Evolutionary conservation across 2,888 invertebrate genomes (phyloP), one percentile per base, ranked within the genome.

Genomic region (Campaea margaritaria): DNA sequence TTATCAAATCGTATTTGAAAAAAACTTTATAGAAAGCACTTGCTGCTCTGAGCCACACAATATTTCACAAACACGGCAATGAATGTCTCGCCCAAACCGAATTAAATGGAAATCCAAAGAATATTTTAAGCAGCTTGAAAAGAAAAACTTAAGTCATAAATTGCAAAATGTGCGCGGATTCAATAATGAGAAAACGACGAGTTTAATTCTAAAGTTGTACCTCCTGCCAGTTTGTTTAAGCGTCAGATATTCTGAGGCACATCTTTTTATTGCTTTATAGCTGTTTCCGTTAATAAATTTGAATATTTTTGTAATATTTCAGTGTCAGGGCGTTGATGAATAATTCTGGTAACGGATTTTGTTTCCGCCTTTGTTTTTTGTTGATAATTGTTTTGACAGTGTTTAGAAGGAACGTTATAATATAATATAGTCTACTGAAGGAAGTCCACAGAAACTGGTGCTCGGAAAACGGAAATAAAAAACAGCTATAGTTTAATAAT

Each of bases 101-200:
- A 39, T 14, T 5, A 13, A 39, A 13, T 39, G 7, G 49, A 44
- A 56, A 49, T 43, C 49, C 44, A 11, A 39, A 41, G 53, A 49
- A 49, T 31, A 5, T 15, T 31, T 31, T 21, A 46, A 60, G 42
- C 47, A 51, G 11, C 16, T 48, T 13, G 38, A 21, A 44, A 38
- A 43, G 13, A 16, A 36, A 43, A 56, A 61, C 48, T 51, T 48
- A 14, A 39, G 45, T 2, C 28, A 47, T 56, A 43, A 60, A 55
- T 54, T 49, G 31, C 44, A 60, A 51, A n/a, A n/a, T n/a, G n/a
- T n/a, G n/a, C n/a, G 45, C 10, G 38, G 51, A 47, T 43, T 51
- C 46, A 53, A 60, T 64, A 64, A 65, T 64, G 58, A 52, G 46
- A 42, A 62, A 62, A 61, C 60, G 58, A 64, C 64, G 65, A 65